Evolutionary conservation across 2,797 vertebrate species (phyloP), one percentile per base, ranked within the genome.

Genomic region (Peromyscus attwateri): DNA sequence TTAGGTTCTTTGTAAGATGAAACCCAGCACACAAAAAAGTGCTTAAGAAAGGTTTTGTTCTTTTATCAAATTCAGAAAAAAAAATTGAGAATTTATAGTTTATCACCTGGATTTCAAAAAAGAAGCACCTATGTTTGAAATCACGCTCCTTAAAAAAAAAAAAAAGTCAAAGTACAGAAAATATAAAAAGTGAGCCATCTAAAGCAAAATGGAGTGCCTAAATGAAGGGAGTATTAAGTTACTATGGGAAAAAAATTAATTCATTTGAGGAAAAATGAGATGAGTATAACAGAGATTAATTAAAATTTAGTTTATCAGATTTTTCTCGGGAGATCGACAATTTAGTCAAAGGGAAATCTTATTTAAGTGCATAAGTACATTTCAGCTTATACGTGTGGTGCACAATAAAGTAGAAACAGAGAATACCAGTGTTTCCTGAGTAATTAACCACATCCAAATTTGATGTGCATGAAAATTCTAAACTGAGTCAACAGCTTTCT

Each of bases 231-330:
- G 89, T 85, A 96, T 97, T 95, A 96, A 97, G 96, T 97, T 97
- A 95, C 96, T 92, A 57, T 91, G 95, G 97, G 97, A 94, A 95
- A 95, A 79, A 96, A 92, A 94, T 95, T 94, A 97, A 97, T 96
- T 97, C 97, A 96, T 95, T 91, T 40, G 95, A 98, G 96, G 96
- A 87, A 97, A 97, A 94, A 97, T 92, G 96, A 97, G 96, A 95
- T 94, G 95, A 57, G 82, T 95, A 93, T 96, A 97, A 95, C 21
- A 1, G 95, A 98, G 96, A 97, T 97, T 97, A 98, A 98, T 98
- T 98, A 97, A 98, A 98, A 95, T 97, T 97, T 97, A 94, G 97
- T 98, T 98, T 96, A 98, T 98, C 96, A 93, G 94, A 96, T 95
- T 97, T 98, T 97, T 97, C 98, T 97, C 96, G 89, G 92, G 96